Evolutionary conservation across 2,888 invertebrate genomes (phyloP).

Genomic region (Muschampia plurimacula): DNA sequence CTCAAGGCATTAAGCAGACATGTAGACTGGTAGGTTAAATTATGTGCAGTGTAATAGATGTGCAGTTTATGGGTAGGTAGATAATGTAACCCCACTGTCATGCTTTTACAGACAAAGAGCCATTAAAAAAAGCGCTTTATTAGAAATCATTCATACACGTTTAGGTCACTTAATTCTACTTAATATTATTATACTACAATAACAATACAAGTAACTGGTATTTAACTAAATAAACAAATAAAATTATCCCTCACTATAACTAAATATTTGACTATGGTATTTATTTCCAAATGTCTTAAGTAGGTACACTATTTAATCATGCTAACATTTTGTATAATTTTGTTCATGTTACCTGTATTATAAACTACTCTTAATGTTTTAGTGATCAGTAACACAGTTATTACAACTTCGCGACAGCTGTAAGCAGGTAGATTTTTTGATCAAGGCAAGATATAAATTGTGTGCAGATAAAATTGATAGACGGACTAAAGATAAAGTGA

Average conservation of each 20-base stretch:
- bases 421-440: constrained; percentile 14
- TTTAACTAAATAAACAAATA: constrained; percentile 6
- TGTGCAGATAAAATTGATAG: constrained; percentile 30
- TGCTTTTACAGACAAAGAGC: background rate
- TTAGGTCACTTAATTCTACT: constrained; percentile 64
- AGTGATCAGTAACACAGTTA: constrained; percentile 11
- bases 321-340: background rate
- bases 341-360: constrained; percentile 12
- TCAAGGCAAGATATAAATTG: constrained; percentile 13
- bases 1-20: no score
- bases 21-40: no score
- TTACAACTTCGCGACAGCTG: background rate
- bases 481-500: constrained; percentile 40
- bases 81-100: no score
- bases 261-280: background rate
- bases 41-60: no score
- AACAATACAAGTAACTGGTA: constrained; percentile 59
- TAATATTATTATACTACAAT: constrained; percentile 74
- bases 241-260: background rate
- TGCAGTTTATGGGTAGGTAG: no score
- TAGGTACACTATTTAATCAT: background rate
- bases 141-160: constrained; percentile 60
- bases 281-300: background rate
- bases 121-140: constrained; percentile 41
- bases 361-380: constrained; percentile 7